Evolutionary conservation across 1,140 invertebrate species (phyloP).

Genomic region (Trichonephila clavata): DNA sequence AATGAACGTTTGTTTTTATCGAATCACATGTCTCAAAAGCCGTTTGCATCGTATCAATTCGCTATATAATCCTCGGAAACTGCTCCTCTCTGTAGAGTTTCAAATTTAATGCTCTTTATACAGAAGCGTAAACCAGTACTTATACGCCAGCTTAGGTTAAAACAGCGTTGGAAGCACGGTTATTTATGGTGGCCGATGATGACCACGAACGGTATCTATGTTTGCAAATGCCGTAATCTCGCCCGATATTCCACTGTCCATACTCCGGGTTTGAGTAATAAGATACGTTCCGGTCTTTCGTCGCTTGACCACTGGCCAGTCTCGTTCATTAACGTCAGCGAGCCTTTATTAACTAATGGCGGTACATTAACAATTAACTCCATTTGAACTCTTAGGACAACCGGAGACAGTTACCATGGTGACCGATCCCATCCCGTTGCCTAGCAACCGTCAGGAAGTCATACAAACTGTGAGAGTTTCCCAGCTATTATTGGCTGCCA

Average conservation of each 20-base stretch:
- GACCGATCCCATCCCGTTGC: conserved; percentile 70
- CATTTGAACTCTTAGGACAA: conserved; percentile 75
- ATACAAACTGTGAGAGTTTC: conserved; percentile 70
- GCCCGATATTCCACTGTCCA: conserved; percentile 55
- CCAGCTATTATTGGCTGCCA: conserved; percentile 71
- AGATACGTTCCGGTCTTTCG: conserved; percentile 42
- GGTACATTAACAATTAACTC: conserved; percentile 77
- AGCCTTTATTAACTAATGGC: conserved; percentile 76
- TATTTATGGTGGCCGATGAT: conserved; percentile 12
- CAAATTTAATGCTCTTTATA: conserved; percentile 13
- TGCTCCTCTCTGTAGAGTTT: neutral
- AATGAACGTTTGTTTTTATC: no score
- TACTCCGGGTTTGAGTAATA: conserved; percentile 58
- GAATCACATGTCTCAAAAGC: neutral
- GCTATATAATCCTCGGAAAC: neutral
- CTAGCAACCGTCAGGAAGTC: conserved; percentile 72
- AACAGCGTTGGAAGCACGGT: neutral
- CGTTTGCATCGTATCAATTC: neutral
- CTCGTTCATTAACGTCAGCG: conserved; percentile 70
- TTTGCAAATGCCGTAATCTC: conserved; percentile 66
- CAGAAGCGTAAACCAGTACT: neutral
- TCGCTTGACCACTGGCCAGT: conserved; percentile 63
- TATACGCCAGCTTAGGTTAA: conserved; percentile 30
- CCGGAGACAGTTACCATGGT: conserved; percentile 72
- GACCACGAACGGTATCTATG: conserved; percentile 54